These are phyloP conservation scores for Smithornis capensis DNA, from an alignment of 2,113 vertebrate species.

Conservation along the genomic window DNA sequence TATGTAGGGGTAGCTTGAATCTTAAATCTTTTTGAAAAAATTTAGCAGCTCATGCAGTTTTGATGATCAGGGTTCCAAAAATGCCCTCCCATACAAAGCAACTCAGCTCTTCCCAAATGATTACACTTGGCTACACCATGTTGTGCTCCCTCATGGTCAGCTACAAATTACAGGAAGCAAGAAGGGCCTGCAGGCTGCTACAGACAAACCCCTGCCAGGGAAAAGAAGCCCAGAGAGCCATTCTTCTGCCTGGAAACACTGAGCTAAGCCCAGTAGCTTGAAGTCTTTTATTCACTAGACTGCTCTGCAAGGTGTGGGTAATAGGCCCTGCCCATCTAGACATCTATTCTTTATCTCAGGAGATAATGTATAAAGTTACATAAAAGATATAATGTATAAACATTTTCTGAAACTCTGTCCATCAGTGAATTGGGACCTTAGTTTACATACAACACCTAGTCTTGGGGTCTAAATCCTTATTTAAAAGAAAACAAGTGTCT, in stretches of 20 bases:
- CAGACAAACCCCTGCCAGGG: neutral
- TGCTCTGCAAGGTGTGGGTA: neutral
- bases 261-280: neutral
- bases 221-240: accelerated
- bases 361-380: neutral
- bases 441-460: neutral
- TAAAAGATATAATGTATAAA: neutral
- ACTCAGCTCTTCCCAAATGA: neutral
- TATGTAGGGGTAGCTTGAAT: neutral
- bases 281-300: neutral
- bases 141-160: neutral
- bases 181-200: neutral
- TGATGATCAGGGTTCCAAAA: neutral
- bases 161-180: neutral
- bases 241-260: neutral
- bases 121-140: neutral
- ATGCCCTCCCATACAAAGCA: neutral
- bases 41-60: neutral
- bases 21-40: neutral
- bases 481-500: neutral
- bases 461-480: neutral
- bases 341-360: neutral
- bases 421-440: neutral
- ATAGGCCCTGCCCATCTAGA: neutral
- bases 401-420: neutral